Conservation (phyloP, 1,140 invertebrate species). For the Papilio machaon region DNA sequence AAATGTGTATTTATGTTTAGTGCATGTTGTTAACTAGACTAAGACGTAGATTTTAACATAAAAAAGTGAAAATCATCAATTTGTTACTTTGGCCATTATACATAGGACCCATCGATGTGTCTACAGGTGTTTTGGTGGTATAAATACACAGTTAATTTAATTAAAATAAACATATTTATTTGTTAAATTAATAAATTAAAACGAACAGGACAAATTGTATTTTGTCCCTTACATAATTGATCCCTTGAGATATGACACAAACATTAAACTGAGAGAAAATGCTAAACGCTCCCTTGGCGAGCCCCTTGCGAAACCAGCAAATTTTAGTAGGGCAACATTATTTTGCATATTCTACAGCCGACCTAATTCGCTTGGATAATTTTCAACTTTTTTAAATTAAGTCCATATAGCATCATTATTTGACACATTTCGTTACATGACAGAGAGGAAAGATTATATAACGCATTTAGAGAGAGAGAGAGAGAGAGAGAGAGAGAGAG, state of each 20-base stretch:
- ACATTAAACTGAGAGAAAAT: not conserved
- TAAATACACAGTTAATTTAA: not conserved
- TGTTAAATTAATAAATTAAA: not conserved
- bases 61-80: no score
- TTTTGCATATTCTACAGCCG: not conserved
- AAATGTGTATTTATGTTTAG: no score
- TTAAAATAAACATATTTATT: not conserved
- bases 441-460: not conserved
- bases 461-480: not conserved
- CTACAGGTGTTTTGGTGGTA: not conserved
- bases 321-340: conserved; percentile 8
- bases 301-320: not conserved
- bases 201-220: not conserved
- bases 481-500: no score
- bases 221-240: not conserved
- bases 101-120: no score
- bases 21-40: no score
- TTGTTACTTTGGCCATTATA: no score
- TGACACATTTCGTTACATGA: not conserved
- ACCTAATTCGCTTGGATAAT: not conserved
- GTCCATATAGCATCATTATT: not conserved
- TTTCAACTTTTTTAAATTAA: not conserved
- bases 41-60: no score
- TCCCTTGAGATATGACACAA: conserved; percentile 2
- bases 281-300: conserved; percentile 4